Evolutionary conservation across 2,113 vertebrate genomes (phyloP).

Genomic region (Centropus bengalensis): DNA sequence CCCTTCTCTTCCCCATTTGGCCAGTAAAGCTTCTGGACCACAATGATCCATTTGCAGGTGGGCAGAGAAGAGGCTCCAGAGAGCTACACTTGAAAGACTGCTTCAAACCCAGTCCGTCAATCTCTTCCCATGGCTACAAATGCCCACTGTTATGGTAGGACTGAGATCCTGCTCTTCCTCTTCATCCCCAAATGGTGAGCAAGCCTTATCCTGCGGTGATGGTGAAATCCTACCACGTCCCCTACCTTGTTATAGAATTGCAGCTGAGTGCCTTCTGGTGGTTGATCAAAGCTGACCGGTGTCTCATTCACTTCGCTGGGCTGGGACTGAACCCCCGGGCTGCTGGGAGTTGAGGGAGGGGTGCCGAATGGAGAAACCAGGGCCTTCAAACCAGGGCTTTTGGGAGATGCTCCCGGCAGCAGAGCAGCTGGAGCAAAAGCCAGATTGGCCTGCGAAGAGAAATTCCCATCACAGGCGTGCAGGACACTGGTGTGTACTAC

Average conservation of each 20-base stretch:
- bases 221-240: neutral
- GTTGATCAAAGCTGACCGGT: constrained; percentile 79
- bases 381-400: constrained; percentile 78
- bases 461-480: accelerated
- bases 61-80: neutral
- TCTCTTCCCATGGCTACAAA: neutral
- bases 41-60: neutral
- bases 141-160: neutral
- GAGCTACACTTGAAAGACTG: neutral
- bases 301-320: constrained; percentile 46
- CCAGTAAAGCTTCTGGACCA: neutral
- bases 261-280: constrained; percentile 76
- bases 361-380: constrained; percentile 76
- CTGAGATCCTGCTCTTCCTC: neutral
- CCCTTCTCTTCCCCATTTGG: neutral
- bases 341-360: constrained; percentile 78
- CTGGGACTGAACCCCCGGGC: constrained; percentile 59
- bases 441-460: constrained; percentile 77
- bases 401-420: constrained; percentile 78
- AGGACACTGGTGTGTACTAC: neutral
- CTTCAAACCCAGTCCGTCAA: accelerated
- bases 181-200: neutral
- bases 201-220: neutral
- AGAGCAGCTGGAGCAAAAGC: constrained; percentile 77
- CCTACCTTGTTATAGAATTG: constrained; percentile 81